Evolutionary conservation across 2,888 invertebrate species (phyloP).

Genomic region (Eristalis pertinax): DNA sequence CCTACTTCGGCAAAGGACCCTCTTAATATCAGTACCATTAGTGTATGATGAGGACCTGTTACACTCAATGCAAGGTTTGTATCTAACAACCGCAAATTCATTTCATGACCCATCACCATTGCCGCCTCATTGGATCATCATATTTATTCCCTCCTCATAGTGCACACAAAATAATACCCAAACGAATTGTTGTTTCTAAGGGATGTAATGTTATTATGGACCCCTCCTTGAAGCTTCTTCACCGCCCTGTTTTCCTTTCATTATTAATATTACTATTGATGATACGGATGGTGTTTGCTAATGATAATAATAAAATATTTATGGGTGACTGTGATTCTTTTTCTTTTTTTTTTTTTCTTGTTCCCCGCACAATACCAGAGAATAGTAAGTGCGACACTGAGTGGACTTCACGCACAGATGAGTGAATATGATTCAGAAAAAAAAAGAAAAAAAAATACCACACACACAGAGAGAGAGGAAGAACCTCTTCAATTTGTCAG

Average conservation of each 20-base stretch:
- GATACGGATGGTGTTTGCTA: constrained; percentile 48
- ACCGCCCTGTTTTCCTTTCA: constrained; percentile 13
- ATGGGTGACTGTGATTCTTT: constrained; percentile 46
- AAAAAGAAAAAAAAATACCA: no score
- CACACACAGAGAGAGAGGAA: no score
- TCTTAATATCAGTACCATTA: constrained; percentile 58
- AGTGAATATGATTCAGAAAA: background rate
- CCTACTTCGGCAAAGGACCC: constrained; percentile 38
- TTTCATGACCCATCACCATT: constrained; percentile 53
- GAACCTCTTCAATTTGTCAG: constrained; percentile 40
- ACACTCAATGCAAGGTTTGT: constrained; percentile 42
- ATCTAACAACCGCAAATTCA: constrained; percentile 42
- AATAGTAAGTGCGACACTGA: background rate
- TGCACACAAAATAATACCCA: constrained; percentile 12
- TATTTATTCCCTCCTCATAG: constrained; percentile 1
- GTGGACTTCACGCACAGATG: constrained; percentile 9
- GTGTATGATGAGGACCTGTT: constrained; percentile 62
- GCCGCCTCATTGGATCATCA: constrained; percentile 54
- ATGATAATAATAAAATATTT: constrained; percentile 58
- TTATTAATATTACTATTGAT: constrained; percentile 40
- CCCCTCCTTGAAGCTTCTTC: constrained; percentile 11
- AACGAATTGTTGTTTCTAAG: constrained; percentile 41
- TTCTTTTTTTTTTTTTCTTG: no score
- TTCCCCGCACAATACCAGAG: background rate
- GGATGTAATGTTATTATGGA: constrained; percentile 50